A percentile compares a stretch with the other conserved stretches of the same genome.
phyloP scores from a whole-genome alignment of 2,113 vertebrate genomes.

The Tretioscincus oriximinensis region DNA sequence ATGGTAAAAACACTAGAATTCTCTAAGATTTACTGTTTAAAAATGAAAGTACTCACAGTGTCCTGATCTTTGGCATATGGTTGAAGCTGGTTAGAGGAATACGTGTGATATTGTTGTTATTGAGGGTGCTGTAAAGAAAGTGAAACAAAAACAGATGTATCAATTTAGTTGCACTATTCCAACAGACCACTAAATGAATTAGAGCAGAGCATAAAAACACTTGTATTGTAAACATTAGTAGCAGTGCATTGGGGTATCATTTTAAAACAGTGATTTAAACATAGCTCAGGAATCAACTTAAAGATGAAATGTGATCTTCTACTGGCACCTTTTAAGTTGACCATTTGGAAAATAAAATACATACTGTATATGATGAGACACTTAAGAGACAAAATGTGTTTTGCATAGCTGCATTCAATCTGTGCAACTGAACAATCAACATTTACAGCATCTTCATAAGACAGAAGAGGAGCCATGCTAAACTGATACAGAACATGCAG shows the following conservation, averaged over 20 bases:
- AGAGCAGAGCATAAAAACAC: background rate
- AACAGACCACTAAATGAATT: constrained; percentile 3
- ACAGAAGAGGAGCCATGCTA: too few species aligned
- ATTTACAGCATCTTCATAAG: background rate
- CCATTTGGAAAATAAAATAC: background rate
- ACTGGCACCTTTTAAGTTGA: background rate
- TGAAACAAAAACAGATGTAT: constrained; percentile 12
- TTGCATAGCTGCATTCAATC: background rate
- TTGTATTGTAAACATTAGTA: constrained; percentile 8
- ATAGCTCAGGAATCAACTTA: background rate
- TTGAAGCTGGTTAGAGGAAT: constrained; percentile 99
- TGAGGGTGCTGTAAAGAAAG: constrained; percentile 86
- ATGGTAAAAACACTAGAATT: background rate
- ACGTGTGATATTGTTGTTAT: constrained; percentile 99
- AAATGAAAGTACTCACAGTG: constrained; percentile 85
- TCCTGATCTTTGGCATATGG: constrained; percentile 98
- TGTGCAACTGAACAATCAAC: background rate
- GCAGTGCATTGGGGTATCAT: background rate
- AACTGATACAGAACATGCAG: too few species aligned
- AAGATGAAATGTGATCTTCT: background rate
- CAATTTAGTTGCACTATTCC: constrained; percentile 23
- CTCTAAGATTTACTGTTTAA: background rate
- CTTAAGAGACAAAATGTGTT: background rate
- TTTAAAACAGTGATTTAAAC: background rate
- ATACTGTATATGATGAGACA: too few species aligned